Conservation (phyloP, 2,113 vertebrate species). For the Pelecanus crispus region DNA sequence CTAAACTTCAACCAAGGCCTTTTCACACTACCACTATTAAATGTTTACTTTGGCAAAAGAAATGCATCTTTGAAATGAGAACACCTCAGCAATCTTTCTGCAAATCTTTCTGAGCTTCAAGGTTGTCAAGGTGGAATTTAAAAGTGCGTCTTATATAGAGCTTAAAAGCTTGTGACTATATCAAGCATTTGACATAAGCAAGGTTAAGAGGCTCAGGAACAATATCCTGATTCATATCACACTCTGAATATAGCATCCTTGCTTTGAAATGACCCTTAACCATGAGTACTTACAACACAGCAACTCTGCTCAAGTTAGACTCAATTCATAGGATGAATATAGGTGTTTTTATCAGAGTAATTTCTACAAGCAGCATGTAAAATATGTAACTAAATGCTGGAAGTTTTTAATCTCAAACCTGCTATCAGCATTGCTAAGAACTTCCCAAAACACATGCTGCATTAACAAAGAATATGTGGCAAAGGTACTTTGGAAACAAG, state of each 20-base stretch:
- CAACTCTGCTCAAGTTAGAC: not conserved
- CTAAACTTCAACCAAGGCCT: not conserved
- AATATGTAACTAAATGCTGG: not conserved
- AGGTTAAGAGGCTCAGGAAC: conserved; percentile 43
- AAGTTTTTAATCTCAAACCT: not conserved
- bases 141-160: not conserved
- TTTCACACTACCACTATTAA: not conserved
- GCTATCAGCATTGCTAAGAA: not conserved
- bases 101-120: not conserved
- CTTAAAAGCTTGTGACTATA: conserved; percentile 43
- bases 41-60: not conserved
- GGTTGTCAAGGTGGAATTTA: conserved; percentile 6
- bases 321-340: not conserved
- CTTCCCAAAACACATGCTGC: not conserved
- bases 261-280: not conserved
- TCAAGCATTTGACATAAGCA: not conserved
- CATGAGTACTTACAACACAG: not conserved
- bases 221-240: not conserved
- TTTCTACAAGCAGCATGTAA: not conserved
- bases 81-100: not conserved
- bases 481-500: not conserved
- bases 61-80: accelerated
- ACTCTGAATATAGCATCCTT: not conserved
- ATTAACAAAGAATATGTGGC: not conserved
- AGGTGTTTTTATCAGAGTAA: not conserved